phyloP scores from a whole-genome alignment of 2,888 invertebrate genomes.

The Oscheius myriophilus region DNA sequence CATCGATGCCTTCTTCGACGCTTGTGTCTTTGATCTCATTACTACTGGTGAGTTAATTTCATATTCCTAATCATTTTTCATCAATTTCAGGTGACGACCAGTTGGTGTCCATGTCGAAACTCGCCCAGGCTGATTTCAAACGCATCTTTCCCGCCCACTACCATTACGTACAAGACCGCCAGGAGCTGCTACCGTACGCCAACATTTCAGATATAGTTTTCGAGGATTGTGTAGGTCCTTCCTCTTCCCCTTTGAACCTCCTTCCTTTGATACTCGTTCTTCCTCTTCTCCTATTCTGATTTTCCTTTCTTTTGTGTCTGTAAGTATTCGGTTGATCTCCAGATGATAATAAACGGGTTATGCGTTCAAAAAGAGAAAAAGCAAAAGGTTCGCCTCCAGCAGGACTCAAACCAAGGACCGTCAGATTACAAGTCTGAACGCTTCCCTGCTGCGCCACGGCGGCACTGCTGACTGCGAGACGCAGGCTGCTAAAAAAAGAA shows the following conservation, averaged over 20 bases:
- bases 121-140: slow-evolving; percentile 52
- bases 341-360: slow-evolving; percentile 12
- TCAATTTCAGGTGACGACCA: slow-evolving; percentile 68
- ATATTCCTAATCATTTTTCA: background rate
- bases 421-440: too few species aligned
- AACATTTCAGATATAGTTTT: slow-evolving; percentile 19
- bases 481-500: too few species aligned
- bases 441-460: too few species aligned
- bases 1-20: slow-evolving; percentile 76
- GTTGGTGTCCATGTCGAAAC: slow-evolving; percentile 38
- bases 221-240: slow-evolving; percentile 7
- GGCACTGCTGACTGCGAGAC: too few species aligned
- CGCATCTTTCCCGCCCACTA: slow-evolving; percentile 34
- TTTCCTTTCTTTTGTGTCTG: slow-evolving; percentile 6
- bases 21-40: slow-evolving; percentile 77
- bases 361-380: too few species aligned
- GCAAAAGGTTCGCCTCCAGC: too few species aligned
- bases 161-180: slow-evolving; percentile 25
- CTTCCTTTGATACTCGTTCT: background rate
- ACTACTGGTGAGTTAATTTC: slow-evolving; percentile 70
- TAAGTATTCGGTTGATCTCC: slow-evolving; percentile 18
- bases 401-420: too few species aligned
- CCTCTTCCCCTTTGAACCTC: background rate
- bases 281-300: background rate
- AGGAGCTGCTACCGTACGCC: background rate